These are phyloP conservation scores for Nematostella vectensis DNA, from an alignment of 92 coral and sea anemone genomes.

Conservation along the genomic window DNA sequence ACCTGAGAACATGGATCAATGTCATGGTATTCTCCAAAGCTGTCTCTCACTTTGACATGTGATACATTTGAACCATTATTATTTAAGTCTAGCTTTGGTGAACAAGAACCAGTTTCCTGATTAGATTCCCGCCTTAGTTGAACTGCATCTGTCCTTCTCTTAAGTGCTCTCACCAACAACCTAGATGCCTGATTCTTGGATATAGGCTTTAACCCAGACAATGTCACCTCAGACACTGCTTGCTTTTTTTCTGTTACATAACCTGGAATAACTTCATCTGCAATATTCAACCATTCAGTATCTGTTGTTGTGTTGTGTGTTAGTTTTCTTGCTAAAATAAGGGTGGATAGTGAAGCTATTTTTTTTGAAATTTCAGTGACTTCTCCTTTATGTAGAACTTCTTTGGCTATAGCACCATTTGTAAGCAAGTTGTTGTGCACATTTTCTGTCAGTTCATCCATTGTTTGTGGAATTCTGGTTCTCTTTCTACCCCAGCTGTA, in stretches of 20 bases:
- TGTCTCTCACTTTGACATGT: too few relatives aligned
- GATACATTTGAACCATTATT: too few relatives aligned
- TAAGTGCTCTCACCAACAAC: constrained; percentile 2
- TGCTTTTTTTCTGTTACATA: neutral
- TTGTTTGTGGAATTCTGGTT: constrained; percentile 6
- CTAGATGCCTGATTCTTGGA: constrained; percentile 14
- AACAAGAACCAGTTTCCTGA: too few relatives aligned
- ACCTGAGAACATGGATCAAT: too few relatives aligned
- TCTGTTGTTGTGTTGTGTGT: constrained; percentile 7
- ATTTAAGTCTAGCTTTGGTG: too few relatives aligned
- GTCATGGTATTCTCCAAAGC: too few relatives aligned
- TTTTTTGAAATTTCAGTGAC: constrained; percentile 16
- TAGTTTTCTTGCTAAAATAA: constrained; percentile 9
- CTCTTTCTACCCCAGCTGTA: constrained; percentile 16
- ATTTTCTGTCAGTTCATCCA: constrained; percentile 10
- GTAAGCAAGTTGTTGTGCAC: constrained; percentile 15
- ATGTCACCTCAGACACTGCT: neutral
- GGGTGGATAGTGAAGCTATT: neutral
- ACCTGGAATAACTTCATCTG: constrained; percentile 24
- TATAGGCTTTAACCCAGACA: constrained; percentile 7
- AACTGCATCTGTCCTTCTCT: constrained; percentile 4
- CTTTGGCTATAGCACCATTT: neutral
- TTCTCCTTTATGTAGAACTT: constrained; percentile 5
- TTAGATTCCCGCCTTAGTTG: neutral
- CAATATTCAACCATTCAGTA: neutral